Evolutionary conservation across 2,113 vertebrate species (phyloP), one percentile per base, ranked within the genome.

Genomic region (Chamaetylas fuelleborni): DNA sequence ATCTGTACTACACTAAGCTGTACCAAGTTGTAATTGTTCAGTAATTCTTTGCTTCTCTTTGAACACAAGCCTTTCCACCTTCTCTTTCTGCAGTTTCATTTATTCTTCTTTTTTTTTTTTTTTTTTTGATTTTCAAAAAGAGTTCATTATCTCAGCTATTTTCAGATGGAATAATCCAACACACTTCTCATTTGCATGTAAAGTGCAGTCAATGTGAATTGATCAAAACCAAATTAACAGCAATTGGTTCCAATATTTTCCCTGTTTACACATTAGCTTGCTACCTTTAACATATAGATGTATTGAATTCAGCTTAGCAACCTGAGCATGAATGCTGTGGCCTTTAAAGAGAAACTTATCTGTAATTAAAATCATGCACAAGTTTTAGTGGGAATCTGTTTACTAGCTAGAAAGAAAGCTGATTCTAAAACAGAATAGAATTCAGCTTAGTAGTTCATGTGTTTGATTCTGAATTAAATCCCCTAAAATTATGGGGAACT

Each of bases 321-420:
- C 98, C 98, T 97, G 97, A 98, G 98, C 98, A 97, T 97, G 98
- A 98, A 98, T 97, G 96, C 98, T 97, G 97, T 96, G 97, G 97
- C 98, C 98, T 98, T 98, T 98, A 97, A 97, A 98, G 94, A 98
- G 98, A 98, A 98, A 99, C 99, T 99, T 99, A 99, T 99, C 99
- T 99, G 99, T 99, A 99, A 99, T 99, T 99, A 99, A 99, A 99
- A 99, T 99, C 99, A 99, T 98, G 98, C 98, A 97, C 97, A 97
- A 98, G 97, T 98, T 98, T 98, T 97, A 97, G 97, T 95, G 96
- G 94, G 97, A 97, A 95, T 93, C 97, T 98, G 97, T 98, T 98
- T 98, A 97, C 97, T 88, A 91, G 95, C 38, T 93, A 91, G 91
- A 93, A 94, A 97, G 95, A 93, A 98, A 97, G 95, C 91, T 97